Base-by-base conservation (phyloP, 2,113 vertebrate genomes). In the Hemibagrus wyckioides region DNA sequence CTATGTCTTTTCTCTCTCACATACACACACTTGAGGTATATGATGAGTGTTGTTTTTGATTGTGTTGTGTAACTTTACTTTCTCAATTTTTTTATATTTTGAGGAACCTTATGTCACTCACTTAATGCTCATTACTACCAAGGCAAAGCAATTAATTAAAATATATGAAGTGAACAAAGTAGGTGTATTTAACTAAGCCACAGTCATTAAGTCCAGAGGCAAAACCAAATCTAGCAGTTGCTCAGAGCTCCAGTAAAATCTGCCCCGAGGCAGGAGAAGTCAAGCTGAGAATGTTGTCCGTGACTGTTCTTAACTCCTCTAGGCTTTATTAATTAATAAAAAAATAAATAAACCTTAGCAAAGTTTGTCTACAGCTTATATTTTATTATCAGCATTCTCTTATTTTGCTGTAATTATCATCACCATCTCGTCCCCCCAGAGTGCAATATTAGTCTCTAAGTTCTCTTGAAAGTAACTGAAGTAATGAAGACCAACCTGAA, bases 31-130 rank as follows among this genome's bases (percentile, higher is more conserved):
- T 87, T 80, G 87, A 36, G 80, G 75, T 84, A 36, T 76, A 75
- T 84, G 33, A 80, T 33, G 39, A 83, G 61, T 87, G 80, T 89
- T 85, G 52, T 85, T 82, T 79, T 33, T 73, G 71, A 86, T 28
- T 86, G 57, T 87, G 88, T 82, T 84, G 36, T 36, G 67, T 83
- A 87, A 85, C 82, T 87, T 75, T 84, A 76, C 82, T 87, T 85
- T 69, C 50, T 75, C 23, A 73, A n/a, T n/a, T n/a, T n/a, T n/a
- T n/a, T n/a, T n/a, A n/a, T n/a, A n/a, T n/a, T n/a, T n/a, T n/a
- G n/a, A n/a, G n/a, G 6, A 48, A 48, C 44, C 44, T 48, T 48
- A 48, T 48, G 44, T 41, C 44, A 7, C 13, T n/a, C 14, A 13
- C 39, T 75, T 30, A 56, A 36, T 80, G 30, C 8, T 36, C 2